Evolutionary conservation across 2,888 invertebrate genomes (phyloP).

Genomic region (Smittia sp.): DNA sequence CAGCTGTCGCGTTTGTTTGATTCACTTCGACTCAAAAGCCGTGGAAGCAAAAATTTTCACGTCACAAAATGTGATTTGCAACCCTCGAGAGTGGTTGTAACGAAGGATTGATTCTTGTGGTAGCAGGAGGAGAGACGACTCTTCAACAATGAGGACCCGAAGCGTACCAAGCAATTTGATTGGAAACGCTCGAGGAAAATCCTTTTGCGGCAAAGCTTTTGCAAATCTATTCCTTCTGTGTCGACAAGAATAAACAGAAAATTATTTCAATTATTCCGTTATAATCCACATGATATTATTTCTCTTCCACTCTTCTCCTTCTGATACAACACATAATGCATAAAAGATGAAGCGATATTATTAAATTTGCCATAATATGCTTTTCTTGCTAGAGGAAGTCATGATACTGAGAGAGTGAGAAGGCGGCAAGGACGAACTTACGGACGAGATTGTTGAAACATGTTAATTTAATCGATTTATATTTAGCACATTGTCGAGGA

Average conservation of each 20-base stretch:
- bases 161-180: not conserved
- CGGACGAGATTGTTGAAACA: constrained; percentile 14
- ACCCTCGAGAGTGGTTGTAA: not conserved
- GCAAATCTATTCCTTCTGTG: not conserved
- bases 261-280: constrained; percentile 25
- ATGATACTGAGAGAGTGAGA: not conserved
- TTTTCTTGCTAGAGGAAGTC: not conserved
- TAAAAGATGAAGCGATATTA: constrained; percentile 26
- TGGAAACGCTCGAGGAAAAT: not conserved
- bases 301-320: not conserved
- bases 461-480: constrained; percentile 19
- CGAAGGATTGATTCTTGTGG: not conserved
- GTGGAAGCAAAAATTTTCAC: constrained; percentile 21
- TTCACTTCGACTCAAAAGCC: constrained; percentile 23
- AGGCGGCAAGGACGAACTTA: not conserved
- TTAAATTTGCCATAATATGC: constrained; percentile 13
- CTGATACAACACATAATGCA: constrained; percentile 14
- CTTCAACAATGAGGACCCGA: not conserved
- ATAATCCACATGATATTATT: constrained; percentile 17
- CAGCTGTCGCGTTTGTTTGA: constrained; percentile 38
- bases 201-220: not conserved
- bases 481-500: constrained; percentile 3
- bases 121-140: not conserved
- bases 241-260: constrained; percentile 1
- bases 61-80: constrained; percentile 28